Base-by-base conservation (phyloP, 2,113 vertebrate genomes). In the Ictidomys tridecemlineatus region DNA sequence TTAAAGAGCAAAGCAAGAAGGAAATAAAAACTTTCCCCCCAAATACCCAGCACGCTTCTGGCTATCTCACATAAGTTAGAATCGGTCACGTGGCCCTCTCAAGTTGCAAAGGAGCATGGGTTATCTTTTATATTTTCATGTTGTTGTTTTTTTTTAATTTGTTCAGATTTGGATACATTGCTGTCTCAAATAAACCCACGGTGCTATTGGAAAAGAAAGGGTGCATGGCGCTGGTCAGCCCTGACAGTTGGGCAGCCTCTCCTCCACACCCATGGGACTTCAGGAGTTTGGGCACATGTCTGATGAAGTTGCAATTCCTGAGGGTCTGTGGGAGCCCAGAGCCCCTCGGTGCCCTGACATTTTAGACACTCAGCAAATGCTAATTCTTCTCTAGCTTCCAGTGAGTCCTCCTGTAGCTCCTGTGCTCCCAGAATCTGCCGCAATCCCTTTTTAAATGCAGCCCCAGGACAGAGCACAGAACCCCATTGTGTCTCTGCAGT, bases 311-410 rank as follows among this genome's bases (percentile, higher is more conserved):
- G 26, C 7, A 51, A 72, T 92, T 76, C 91, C 86, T 45, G 26
- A 65, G 61, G 22, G 65, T 67, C 82, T 90, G 69, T 77, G 32
- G 42, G 73, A 83, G 74, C 95, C 77, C 42, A 34, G 45, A 72
- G 20, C 56, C 72, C n/a, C 51, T 83, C 58, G 53, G 17, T 22
- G 58, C 42, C 58, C 88, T 92, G 84, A 82, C 51, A 65, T 16
- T 92, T 78, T 28, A 85, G 77, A 85, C 76, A 83, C 16, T 89
- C 67, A n/a, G 63, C 79, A 92, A 82, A 83, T 39, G 74, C 83
- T 61, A 32, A 86, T 85, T 91, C 37, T 91, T n/a, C 42, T 77
- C 86, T 73, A 1, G 42, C 37, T 86, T 90, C 76, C 89, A 61
- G 4, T 37, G 67, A 79, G 53, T 39, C 39, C 80, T 86, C 78